Evolutionary conservation across 2,888 invertebrate genomes (phyloP), one percentile per base, ranked within the genome.

Genomic region (Xanthorhoe spadicearia): DNA sequence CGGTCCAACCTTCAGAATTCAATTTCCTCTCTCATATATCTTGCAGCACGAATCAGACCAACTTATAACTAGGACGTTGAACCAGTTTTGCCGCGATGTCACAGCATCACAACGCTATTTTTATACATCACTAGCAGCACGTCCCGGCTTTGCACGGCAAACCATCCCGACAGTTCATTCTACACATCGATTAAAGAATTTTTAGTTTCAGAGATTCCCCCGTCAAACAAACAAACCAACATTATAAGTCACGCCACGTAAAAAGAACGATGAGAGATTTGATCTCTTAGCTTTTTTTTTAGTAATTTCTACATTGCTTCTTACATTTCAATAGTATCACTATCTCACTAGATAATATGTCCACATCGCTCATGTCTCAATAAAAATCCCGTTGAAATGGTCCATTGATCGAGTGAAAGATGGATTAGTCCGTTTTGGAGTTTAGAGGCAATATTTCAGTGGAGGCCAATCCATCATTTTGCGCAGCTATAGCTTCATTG

Each of bases 361-460:
- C 32, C 46, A 56, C 65, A 66, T 61, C 58, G 53, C 58, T 66
- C 62, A 62, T 49, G 51, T 38, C 19, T 60, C 64, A 65, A 68
- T 68, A 68, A 71, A 66, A 73, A 54, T 49, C 63, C 59, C 48
- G 43, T 52, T 53, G 64, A 71, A 67, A 67, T 60, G 64, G 50
- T 38, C 63, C 64, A 70, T 69, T 73, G 71, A 68, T 72, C 64
- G 66, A 15, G 49, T 54, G 66, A 65, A 77, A 77, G 79, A 82
- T 79, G 77, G 78, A 82, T 82, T 73, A 74, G 76, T 58, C 66
- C 74, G 77, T 79, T 78, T 79, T 76, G 74, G 74, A 77, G 74
- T 77, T 73, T 70, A 68, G 72, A 72, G 68, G 72, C 74, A 68
- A 78, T 79, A 77, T 80, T 80, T 77, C 68, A 74, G 71, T 65